Percentiles rank a stretch among this genome's conserved stretches.
Evolutionary conservation across 2,797 vertebrate species (phyloP).

Genomic region (Toxotes lorentzi): DNA sequence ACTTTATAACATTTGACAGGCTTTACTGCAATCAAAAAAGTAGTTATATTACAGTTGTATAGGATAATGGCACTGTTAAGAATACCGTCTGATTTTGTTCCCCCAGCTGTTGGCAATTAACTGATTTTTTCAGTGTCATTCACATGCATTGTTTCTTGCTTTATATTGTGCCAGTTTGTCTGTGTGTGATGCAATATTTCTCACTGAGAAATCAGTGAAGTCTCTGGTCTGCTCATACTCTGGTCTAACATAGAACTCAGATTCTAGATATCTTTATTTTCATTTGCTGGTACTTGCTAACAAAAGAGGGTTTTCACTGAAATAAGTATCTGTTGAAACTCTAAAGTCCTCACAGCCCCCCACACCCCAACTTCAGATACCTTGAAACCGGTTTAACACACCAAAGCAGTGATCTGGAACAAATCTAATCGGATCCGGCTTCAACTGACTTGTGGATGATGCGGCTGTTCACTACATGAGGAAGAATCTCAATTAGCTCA

Average conservation of each 20-base stretch:
- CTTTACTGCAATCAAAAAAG: background rate
- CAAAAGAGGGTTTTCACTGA: background rate
- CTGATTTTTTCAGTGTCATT: background rate
- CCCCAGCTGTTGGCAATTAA: background rate
- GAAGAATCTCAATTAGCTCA: background rate
- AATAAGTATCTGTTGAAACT: constrained; percentile 37
- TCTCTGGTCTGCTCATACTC: no score
- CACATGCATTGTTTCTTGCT: background rate
- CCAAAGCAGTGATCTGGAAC: constrained; percentile 11
- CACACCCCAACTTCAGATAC: background rate
- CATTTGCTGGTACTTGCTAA: background rate
- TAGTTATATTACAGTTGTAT: background rate
- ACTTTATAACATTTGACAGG: background rate
- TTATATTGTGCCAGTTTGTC: background rate
- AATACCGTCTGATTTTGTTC: background rate
- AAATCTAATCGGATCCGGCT: constrained; percentile 8
- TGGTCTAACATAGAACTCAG: background rate
- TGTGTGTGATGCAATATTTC: background rate
- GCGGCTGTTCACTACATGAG: background rate
- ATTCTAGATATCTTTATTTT: background rate
- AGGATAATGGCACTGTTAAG: no score
- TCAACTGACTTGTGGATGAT: background rate
- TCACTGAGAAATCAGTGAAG: background rate
- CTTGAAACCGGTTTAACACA: constrained; percentile 43
- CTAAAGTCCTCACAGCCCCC: background rate